Base-by-base conservation (phyloP, 1,140 invertebrate species). In the Proales similis region DNA sequence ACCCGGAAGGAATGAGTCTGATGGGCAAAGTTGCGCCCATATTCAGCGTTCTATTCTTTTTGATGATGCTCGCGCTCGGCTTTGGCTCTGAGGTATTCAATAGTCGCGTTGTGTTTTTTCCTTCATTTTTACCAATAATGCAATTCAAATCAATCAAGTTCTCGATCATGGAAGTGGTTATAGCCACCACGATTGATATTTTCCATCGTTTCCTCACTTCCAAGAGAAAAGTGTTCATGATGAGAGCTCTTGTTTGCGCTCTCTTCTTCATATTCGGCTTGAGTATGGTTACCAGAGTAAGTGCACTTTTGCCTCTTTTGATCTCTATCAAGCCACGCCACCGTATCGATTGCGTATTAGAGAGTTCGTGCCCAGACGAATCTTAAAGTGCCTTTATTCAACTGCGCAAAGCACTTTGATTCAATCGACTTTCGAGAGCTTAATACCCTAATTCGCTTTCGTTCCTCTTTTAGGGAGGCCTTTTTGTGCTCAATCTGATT, bases 41-140 rank as follows among this genome's bases (percentile, higher is more conserved):
- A n/a, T 98, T 93, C 93, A 86, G 93, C 0, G 86, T 91, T 65
- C 81, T 96, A 2, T 98, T 98, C 79, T 97, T 98, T 80, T 85
- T 96, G 64, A 98, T 98, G 94, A 81, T 98, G 43, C 79, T 96
- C 2, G 85, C 95, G 53, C 87, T 98, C 38, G 93, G 90, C 20
- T 79, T 97, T 39, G 93, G 96, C 75, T 93, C 88, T 38, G 82
- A 84, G 79, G n/a, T n/a, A n/a, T n/a, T n/a, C n/a, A n/a, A n/a
- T n/a, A n/a, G n/a, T n/a, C n/a, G n/a, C n/a, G n/a, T n/a, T n/a
- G n/a, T n/a, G n/a, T n/a, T n/a, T n/a, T n/a, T n/a, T n/a, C n/a
- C n/a, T n/a, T n/a, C n/a, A n/a, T n/a, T n/a, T n/a, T n/a, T n/a
- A n/a, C n/a, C n/a, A n/a, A n/a, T n/a, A n/a, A n/a, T n/a, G n/a